Percentiles rank a stretch among this genome's conserved stretches.
These are phyloP conservation scores for Aptenodytes forsteri DNA, from an alignment of 2,113 vertebrate species.

Conservation along the genomic window DNA sequence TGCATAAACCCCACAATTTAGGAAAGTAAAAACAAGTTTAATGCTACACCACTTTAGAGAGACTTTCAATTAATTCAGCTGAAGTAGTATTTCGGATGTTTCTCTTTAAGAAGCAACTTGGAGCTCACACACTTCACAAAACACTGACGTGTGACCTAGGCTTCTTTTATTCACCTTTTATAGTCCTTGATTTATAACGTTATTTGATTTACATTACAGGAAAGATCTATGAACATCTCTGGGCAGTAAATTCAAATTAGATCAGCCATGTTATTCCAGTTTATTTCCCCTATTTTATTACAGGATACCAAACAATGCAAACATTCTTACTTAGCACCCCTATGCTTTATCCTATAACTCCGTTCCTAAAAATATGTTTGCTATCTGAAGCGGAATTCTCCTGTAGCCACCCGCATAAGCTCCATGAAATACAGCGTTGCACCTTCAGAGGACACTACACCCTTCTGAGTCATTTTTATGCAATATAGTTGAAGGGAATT, in stretches of 20 bases:
- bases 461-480: conserved; percentile 36
- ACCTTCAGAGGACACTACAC: not conserved
- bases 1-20: not conserved
- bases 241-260: not conserved
- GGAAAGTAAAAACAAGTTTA: not conserved
- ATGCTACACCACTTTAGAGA: not conserved
- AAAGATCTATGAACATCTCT: not conserved
- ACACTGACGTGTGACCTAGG: not conserved
- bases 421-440: not conserved
- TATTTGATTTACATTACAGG: not conserved
- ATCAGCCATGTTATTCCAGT: not conserved
- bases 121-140: not conserved
- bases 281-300: not conserved
- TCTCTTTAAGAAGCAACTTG: not conserved
- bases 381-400: not conserved
- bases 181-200: not conserved
- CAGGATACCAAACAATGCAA: not conserved
- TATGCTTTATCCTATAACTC: not conserved
- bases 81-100: not conserved
- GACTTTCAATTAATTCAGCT: not conserved
- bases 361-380: not conserved
- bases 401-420: not conserved
- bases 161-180: not conserved
- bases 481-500: not conserved
- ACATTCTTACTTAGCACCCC: not conserved